Percentiles rank a stretch among this genome's conserved stretches.
Evolutionary conservation across 2,797 vertebrate genomes (phyloP).

Genomic region (Hozukius guyotensis): DNA sequence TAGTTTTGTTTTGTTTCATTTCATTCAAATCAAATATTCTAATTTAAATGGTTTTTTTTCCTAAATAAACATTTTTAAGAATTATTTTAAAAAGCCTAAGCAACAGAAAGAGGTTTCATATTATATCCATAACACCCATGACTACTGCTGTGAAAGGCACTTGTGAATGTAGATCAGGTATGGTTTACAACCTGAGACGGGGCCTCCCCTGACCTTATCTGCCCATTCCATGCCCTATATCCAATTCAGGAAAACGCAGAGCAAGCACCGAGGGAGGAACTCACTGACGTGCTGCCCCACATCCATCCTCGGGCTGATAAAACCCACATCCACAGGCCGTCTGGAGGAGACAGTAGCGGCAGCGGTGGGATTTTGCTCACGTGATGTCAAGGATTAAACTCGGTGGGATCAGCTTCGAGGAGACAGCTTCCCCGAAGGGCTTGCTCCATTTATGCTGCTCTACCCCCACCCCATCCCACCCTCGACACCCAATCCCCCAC

Average conservation of each 20-base stretch:
- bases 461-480: slow-evolving; percentile 27
- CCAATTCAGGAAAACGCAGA: slow-evolving; percentile 46
- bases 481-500: slow-evolving; percentile 39
- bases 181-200: slow-evolving; percentile 28
- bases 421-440: slow-evolving; percentile 69
- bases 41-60: neutral
- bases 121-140: neutral
- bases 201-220: slow-evolving; percentile 56
- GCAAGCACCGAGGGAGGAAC: slow-evolving; percentile 48
- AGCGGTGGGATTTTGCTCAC: slow-evolving; percentile 74
- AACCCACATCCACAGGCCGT: slow-evolving; percentile 58
- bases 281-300: slow-evolving; percentile 50
- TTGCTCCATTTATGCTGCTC: slow-evolving; percentile 66
- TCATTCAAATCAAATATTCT: neutral
- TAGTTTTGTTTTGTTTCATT: neutral
- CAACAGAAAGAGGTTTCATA: neutral
- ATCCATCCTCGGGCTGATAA: slow-evolving; percentile 62
- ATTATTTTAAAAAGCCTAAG: neutral
- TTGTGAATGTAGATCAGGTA: slow-evolving; percentile 6
- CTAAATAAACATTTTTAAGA: neutral
- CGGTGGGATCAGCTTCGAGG: slow-evolving; percentile 70
- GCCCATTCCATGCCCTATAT: slow-evolving; percentile 40
- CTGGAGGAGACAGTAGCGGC: slow-evolving; percentile 64
- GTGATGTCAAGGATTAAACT: slow-evolving; percentile 81
- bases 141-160: neutral